A percentile compares a stretch with the other conserved stretches of the same genome.
phyloP scores from a whole-genome alignment of 2,797 vertebrate genomes.

The Poeciliopsis infans region DNA sequence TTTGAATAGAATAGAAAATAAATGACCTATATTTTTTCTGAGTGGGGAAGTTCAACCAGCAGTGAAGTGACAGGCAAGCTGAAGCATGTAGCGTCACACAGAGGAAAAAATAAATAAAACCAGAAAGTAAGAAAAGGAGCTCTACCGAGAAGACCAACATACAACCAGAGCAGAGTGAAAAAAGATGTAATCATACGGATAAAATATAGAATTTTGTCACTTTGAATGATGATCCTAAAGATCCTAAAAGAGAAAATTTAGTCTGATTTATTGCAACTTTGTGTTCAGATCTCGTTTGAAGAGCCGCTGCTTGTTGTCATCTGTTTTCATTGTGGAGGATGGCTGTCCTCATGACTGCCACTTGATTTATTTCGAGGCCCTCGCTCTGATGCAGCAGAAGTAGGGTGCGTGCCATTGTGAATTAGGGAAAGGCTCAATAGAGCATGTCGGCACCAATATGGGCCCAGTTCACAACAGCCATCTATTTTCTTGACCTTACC shows the following conservation, averaged over 20 bases:
- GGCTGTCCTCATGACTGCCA: constrained; percentile 46
- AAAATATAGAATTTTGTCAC: background rate
- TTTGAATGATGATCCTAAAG: background rate
- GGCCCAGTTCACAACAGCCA: constrained; percentile 15
- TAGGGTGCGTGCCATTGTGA: constrained; percentile 26
- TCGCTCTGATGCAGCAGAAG: constrained; percentile 46
- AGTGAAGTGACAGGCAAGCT: background rate
- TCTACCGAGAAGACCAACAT: background rate
- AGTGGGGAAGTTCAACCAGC: background rate
- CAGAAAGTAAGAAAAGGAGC: background rate
- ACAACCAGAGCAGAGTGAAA: background rate
- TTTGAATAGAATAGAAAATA: background rate
- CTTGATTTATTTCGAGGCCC: constrained; percentile 65
- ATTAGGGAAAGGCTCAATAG: constrained; percentile 13
- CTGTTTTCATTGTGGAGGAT: constrained; percentile 32
- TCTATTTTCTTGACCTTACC: constrained; percentile 29
- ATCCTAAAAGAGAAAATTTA: background rate
- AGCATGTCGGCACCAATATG: constrained; percentile 33
- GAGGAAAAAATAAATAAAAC: background rate
- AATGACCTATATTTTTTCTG: background rate
- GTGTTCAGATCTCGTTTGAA: constrained; percentile 2
- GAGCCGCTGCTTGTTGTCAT: constrained; percentile 22
- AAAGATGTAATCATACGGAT: background rate
- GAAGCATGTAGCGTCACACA: background rate
- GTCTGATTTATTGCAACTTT: background rate